phyloP scores from a whole-genome alignment of 2,113 vertebrate species.

The Collichthys lucidus region DNA sequence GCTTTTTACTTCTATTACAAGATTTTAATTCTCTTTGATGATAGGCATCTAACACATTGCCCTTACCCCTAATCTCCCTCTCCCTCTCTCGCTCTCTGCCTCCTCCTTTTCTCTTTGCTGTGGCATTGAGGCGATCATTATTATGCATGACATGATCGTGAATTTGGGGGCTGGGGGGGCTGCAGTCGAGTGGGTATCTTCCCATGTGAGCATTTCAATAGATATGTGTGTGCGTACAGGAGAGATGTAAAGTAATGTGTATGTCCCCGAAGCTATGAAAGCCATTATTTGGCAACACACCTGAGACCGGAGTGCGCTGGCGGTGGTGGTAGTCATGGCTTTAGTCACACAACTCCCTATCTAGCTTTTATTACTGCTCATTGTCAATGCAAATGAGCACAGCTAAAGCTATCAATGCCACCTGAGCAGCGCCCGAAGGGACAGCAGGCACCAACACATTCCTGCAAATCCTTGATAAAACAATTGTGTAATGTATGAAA shows the following conservation, averaged over 20 bases:
- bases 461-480: slow-evolving; percentile 56
- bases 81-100: slow-evolving; percentile 9
- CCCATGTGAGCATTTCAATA: slow-evolving; percentile 5
- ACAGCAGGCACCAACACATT: slow-evolving; percentile 33
- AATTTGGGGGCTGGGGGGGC: neutral
- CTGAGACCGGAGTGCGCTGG: slow-evolving; percentile 12
- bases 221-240: neutral
- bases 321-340: neutral
- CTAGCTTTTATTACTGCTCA: slow-evolving; percentile 45
- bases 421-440: slow-evolving; percentile 46
- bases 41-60: slow-evolving; percentile 66
- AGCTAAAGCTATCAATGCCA: slow-evolving; percentile 49
- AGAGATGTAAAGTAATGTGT: slow-evolving; percentile 19
- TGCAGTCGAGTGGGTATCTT: neutral
- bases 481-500: slow-evolving; percentile 43
- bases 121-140: slow-evolving; percentile 49
- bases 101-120: slow-evolving; percentile 37
- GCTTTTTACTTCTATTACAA: slow-evolving; percentile 72
- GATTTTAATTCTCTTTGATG: slow-evolving; percentile 76
- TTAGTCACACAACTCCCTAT: slow-evolving; percentile 14
- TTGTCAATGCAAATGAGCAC: slow-evolving; percentile 63
- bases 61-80: slow-evolving; percentile 52
- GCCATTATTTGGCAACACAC: slow-evolving; percentile 35
- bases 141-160: slow-evolving; percentile 32
- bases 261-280: slow-evolving; percentile 43